These are phyloP conservation scores for Laothoe populi DNA, from an alignment of 2,888 invertebrate species.

Conservation along the genomic window DNA sequence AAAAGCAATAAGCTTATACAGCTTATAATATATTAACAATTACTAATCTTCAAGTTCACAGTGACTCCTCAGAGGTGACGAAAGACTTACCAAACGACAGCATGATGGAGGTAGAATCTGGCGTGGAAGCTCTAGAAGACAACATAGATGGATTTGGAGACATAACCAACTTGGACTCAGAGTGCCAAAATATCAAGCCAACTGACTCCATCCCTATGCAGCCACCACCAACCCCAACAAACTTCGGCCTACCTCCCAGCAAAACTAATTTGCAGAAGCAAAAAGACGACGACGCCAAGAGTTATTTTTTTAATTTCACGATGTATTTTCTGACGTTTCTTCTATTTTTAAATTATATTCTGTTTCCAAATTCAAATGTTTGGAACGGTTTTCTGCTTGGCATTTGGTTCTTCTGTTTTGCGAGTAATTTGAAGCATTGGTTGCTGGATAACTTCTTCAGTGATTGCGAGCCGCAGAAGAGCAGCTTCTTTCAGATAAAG, in stretches of 20 bases:
- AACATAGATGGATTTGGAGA: constrained; percentile 66
- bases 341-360: constrained; percentile 59
- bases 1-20: no score
- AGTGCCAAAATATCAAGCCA: constrained; percentile 41
- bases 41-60: constrained; percentile 50
- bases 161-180: constrained; percentile 48
- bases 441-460: constrained; percentile 71
- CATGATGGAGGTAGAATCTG: constrained; percentile 78
- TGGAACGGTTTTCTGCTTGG: constrained; percentile 80
- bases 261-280: constrained; percentile 53
- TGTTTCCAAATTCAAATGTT: constrained; percentile 69
- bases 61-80: constrained; percentile 58
- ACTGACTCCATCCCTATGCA: constrained; percentile 42
- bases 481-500: constrained; percentile 56
- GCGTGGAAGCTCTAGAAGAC: constrained; percentile 81
- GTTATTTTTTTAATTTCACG: constrained; percentile 62
- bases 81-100: constrained; percentile 59
- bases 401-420: constrained; percentile 69
- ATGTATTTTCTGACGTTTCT: constrained; percentile 73
- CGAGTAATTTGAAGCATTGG: constrained; percentile 65
- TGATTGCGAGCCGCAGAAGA: constrained; percentile 58
- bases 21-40: no score
- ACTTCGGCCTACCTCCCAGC: constrained; percentile 64
- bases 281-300: constrained; percentile 46
- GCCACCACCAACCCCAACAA: constrained; percentile 44